These are phyloP conservation scores for Leptarthrus brevirostris DNA, from an alignment of 2,888 invertebrate species.

Conservation along the genomic window DNA sequence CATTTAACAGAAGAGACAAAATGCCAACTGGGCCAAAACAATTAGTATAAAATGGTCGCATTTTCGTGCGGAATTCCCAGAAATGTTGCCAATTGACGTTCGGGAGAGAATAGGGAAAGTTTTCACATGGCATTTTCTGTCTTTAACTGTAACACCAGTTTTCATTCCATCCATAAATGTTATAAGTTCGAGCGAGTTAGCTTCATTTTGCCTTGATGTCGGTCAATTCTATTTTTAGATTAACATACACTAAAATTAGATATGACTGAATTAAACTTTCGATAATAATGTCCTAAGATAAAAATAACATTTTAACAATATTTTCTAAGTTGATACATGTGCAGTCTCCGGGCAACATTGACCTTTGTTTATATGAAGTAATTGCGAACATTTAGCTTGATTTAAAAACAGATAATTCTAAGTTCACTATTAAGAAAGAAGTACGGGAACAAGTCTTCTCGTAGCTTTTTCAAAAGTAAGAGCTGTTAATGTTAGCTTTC, in stretches of 20 bases:
- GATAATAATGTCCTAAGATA: constrained; percentile 22
- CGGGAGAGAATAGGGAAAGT: constrained; percentile 27
- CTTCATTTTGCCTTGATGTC: constrained; percentile 28
- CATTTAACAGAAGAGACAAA: constrained; percentile 5
- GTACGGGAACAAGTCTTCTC: no score
- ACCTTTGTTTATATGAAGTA: constrained; percentile 33
- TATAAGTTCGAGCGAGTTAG: background rate
- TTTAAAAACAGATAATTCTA: no score
- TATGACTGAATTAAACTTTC: constrained; percentile 25
- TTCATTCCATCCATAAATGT: background rate
- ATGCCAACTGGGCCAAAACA: constrained; percentile 26
- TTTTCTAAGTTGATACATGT: background rate
- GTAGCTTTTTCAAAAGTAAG: no score
- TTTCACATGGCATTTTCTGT: constrained; percentile 1
- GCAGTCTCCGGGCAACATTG: constrained; percentile 22
- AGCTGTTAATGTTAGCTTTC: no score
- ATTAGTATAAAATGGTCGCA: constrained; percentile 14
- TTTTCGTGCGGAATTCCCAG: constrained; percentile 8
- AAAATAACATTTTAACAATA: constrained; percentile 28
- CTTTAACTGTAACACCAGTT: background rate
- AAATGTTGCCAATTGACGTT: constrained; percentile 22
- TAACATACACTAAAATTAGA: constrained; percentile 11
- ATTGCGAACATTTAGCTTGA: no score
- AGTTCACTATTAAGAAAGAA: no score
- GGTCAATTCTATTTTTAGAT: constrained; percentile 33